Evolutionary conservation across 2,797 vertebrate species (phyloP).

Genomic region (Molossus alvarezi): DNA sequence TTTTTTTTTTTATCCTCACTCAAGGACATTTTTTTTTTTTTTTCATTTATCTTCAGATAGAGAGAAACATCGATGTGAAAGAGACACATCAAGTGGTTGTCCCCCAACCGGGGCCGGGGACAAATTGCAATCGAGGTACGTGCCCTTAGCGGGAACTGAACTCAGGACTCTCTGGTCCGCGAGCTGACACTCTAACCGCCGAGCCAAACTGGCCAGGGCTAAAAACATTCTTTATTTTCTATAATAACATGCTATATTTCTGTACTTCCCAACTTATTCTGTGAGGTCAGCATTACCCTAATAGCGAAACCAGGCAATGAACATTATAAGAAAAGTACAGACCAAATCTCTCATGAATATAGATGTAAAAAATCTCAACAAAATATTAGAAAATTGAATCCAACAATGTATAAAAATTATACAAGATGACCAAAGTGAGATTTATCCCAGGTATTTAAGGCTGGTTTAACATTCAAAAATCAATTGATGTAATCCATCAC

Average conservation of each 20-base stretch:
- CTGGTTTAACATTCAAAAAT: constrained; percentile 44
- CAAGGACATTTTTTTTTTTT: too few relatives aligned
- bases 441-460: neutral
- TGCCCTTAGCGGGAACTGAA: too few relatives aligned
- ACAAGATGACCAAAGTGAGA: neutral
- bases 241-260: neutral
- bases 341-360: neutral
- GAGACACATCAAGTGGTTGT: too few relatives aligned
- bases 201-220: too few relatives aligned
- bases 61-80: too few relatives aligned
- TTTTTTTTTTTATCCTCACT: neutral
- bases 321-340: neutral
- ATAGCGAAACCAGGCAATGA: neutral
- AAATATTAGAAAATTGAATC: constrained; percentile 35
- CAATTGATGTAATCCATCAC: neutral
- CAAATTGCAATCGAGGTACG: too few relatives aligned
- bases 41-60: too few relatives aligned
- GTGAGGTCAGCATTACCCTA: neutral
- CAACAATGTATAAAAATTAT: constrained; percentile 40
- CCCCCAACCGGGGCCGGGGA: too few relatives aligned
- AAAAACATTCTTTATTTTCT: neutral
- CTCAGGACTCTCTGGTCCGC: too few relatives aligned
- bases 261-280: neutral
- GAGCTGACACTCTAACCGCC: too few relatives aligned
- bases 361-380: constrained; percentile 16